phyloP scores from a whole-genome alignment of 2,888 invertebrate species.

The Charanyca ferruginea region DNA sequence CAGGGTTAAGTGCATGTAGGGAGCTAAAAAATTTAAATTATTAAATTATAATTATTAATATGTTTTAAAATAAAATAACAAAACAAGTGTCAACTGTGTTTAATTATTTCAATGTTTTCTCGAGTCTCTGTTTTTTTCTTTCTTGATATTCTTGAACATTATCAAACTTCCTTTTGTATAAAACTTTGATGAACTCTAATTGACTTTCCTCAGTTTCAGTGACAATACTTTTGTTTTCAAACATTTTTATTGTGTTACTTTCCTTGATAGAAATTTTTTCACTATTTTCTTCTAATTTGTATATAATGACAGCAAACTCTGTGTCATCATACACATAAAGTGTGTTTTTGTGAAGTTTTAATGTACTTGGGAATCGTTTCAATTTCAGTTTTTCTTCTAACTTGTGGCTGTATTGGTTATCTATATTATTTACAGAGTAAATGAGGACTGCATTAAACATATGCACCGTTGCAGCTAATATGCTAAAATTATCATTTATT shows the following conservation, averaged over 20 bases:
- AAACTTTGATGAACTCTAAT: conserved; percentile 86
- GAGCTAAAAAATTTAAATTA: background rate
- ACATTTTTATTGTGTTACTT: conserved; percentile 72
- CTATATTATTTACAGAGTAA: conserved; percentile 78
- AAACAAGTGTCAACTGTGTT: conserved; percentile 18
- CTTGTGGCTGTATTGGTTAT: conserved; percentile 75
- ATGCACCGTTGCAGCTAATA: conserved; percentile 89
- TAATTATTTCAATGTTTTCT: conserved; percentile 78
- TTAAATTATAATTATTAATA: too few species aligned
- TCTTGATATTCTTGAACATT: conserved; percentile 95
- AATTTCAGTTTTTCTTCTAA: conserved; percentile 79
- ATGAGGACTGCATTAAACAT: conserved; percentile 87
- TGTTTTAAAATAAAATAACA: conserved; percentile 12
- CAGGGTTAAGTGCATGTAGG: too few species aligned
- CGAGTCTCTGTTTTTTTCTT: conserved; percentile 93
- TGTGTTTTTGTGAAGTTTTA: conserved; percentile 77
- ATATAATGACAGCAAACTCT: conserved; percentile 77
- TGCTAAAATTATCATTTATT: conserved; percentile 78
- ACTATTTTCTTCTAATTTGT: conserved; percentile 73
- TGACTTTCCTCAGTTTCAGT: conserved; percentile 61
- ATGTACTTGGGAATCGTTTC: conserved; percentile 83
- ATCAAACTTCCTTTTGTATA: conserved; percentile 95
- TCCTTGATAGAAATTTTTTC: conserved; percentile 66
- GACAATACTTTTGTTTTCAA: conserved; percentile 65
- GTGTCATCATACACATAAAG: conserved; percentile 82